Conservation (phyloP, 1,140 invertebrate genomes). For the Cylas formicarius region DNA sequence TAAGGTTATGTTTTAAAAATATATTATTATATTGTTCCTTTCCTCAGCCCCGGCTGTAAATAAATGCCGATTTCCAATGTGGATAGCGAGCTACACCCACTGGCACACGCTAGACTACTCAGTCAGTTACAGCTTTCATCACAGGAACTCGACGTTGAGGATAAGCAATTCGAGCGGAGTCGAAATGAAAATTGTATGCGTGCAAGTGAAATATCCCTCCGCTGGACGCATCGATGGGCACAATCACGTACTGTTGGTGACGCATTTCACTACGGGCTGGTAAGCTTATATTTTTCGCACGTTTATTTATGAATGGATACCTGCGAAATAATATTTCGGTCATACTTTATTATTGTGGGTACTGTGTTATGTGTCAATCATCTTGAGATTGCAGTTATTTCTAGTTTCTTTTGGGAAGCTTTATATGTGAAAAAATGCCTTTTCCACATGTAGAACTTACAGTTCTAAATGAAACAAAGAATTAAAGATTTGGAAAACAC, state of each 20-base stretch:
- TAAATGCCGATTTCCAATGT: constrained; percentile 60
- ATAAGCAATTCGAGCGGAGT: constrained; percentile 51
- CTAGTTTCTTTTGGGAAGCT: no score
- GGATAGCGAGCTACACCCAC: constrained; percentile 57
- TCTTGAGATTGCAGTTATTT: no score
- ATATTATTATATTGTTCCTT: not conserved
- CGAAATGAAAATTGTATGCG: constrained; percentile 57
- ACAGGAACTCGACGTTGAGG: constrained; percentile 56
- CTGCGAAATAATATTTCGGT: no score
- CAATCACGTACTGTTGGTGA: constrained; percentile 49
- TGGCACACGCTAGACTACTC: constrained; percentile 66
- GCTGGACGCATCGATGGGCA: constrained; percentile 42
- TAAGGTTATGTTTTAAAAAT: no score
- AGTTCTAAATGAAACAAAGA: no score
- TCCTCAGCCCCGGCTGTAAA: constrained; percentile 50
- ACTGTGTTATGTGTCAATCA: no score
- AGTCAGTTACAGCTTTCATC: constrained; percentile 58
- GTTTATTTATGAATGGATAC: no score
- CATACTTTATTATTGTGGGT: no score
- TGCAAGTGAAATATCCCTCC: constrained; percentile 51
- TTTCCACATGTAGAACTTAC: no score
- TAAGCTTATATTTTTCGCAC: no score
- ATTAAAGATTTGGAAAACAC: no score
- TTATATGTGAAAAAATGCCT: no score
- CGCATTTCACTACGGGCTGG: constrained; percentile 60